A percentile compares a stretch with the other conserved stretches of the same genome.
These are phyloP conservation scores for Metopia argyrocephala DNA, from an alignment of 2,888 invertebrate species.

Conservation along the genomic window DNA sequence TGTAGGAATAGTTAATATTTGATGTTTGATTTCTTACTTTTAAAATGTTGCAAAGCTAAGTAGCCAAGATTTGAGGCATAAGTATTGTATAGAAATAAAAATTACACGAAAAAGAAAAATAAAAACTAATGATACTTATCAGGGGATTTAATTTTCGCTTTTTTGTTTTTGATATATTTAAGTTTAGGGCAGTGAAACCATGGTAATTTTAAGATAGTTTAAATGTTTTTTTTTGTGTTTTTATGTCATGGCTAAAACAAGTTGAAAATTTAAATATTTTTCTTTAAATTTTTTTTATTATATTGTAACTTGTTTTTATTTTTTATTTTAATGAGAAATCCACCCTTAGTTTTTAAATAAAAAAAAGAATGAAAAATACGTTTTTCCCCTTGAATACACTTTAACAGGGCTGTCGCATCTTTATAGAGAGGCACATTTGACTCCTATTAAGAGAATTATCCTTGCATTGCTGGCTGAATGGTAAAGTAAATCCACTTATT, in stretches of 20 bases:
- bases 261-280: conserved; percentile 9
- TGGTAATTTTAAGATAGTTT: conserved; percentile 12
- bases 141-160: conserved; percentile 3
- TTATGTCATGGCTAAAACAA: background rate
- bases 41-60: conserved; percentile 21
- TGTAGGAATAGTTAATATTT: conserved; percentile 18
- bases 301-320: conserved; percentile 16
- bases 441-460: too few relatives aligned
- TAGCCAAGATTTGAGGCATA: conserved; percentile 36
- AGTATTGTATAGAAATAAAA: conserved; percentile 8
- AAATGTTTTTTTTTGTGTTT: background rate
- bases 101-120: background rate
- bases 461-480: too few relatives aligned
- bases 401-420: too few relatives aligned
- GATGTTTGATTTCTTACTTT: conserved; percentile 16
- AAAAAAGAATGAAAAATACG: background rate
- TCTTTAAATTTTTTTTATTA: background rate
- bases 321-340: background rate
- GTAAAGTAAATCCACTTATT: too few relatives aligned
- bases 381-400: background rate
- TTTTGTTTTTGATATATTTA: background rate
- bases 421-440: too few relatives aligned
- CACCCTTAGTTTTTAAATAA: conserved; percentile 27
- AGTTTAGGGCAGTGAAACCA: background rate
- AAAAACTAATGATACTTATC: conserved; percentile 57